phyloP scores from a whole-genome alignment of 2,888 invertebrate species.

The Cancer borealis region DNA sequence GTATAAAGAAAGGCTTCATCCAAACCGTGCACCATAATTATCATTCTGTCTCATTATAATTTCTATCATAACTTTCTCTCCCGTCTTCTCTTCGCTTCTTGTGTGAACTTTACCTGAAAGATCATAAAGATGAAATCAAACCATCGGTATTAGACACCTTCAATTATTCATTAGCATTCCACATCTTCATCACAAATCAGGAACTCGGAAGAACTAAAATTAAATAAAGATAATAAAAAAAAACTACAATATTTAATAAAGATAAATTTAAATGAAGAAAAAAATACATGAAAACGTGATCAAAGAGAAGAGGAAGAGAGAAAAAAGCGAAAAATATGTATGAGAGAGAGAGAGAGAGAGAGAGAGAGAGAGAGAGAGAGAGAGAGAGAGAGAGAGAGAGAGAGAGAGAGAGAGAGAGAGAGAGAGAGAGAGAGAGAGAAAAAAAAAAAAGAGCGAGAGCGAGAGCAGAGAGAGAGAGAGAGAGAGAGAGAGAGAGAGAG shows the following conservation, averaged over 20 bases:
- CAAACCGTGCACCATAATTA: not conserved
- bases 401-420: slow-evolving; percentile 1
- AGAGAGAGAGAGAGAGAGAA: slow-evolving; percentile 43
- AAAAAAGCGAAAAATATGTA: not conserved
- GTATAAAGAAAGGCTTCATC: not conserved
- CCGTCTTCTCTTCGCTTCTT: not conserved
- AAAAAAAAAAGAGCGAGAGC: not conserved
- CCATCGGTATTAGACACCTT: not conserved
- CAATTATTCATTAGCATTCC: not conserved
- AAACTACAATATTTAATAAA: not conserved
- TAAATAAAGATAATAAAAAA: not conserved
- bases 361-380: not conserved
- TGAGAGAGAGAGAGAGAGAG: not conserved
- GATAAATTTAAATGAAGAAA: not conserved
- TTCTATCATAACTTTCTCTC: slow-evolving; percentile 4
- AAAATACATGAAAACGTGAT: not conserved
- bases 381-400: not conserved
- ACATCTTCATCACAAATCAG: not conserved
- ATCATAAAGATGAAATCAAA: not conserved
- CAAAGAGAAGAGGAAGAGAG: not conserved
- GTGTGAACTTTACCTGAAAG: not conserved
- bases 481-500: slow-evolving; percentile 48
- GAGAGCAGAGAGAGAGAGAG: slow-evolving; percentile 46
- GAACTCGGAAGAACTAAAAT: not conserved
- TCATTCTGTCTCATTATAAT: not conserved